These are phyloP conservation scores for Sesia apiformis DNA, from an alignment of 2,888 invertebrate species.

Conservation along the genomic window DNA sequence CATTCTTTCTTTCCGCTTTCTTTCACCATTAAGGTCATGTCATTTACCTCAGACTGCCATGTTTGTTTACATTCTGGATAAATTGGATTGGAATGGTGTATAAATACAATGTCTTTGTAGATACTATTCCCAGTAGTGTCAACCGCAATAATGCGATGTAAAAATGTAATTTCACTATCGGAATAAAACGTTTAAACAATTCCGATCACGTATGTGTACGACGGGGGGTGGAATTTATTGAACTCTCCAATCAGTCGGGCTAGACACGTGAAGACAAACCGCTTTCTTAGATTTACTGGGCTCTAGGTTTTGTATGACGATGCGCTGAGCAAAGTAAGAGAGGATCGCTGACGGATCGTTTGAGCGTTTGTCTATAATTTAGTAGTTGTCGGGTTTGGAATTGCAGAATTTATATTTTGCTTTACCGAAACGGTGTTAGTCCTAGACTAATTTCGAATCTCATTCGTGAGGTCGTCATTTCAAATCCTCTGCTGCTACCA, in stretches of 20 bases:
- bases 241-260: slow-evolving; percentile 55
- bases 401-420: neutral
- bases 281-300: slow-evolving; percentile 20
- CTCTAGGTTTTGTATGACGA: neutral
- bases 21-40: too few relatives aligned
- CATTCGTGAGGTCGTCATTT: too few relatives aligned
- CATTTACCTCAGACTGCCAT: too few relatives aligned
- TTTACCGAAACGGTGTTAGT: neutral
- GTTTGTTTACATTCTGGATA: too few relatives aligned
- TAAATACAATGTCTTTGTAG: too few relatives aligned
- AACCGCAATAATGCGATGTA: too few relatives aligned
- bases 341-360: neutral
- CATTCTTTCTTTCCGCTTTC: too few relatives aligned
- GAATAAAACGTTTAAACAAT: neutral
- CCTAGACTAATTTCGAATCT: too few relatives aligned
- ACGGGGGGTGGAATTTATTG: slow-evolving; percentile 45
- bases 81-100: too few relatives aligned
- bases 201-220: slow-evolving; percentile 15
- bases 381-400: neutral
- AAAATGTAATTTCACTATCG: too few relatives aligned
- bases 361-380: neutral
- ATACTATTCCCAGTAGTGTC: too few relatives aligned
- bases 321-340: neutral
- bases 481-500: too few relatives aligned
- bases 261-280: slow-evolving; percentile 45